Evolutionary conservation across 2,888 invertebrate genomes (phyloP).

Genomic region (Spilarctia lutea): DNA sequence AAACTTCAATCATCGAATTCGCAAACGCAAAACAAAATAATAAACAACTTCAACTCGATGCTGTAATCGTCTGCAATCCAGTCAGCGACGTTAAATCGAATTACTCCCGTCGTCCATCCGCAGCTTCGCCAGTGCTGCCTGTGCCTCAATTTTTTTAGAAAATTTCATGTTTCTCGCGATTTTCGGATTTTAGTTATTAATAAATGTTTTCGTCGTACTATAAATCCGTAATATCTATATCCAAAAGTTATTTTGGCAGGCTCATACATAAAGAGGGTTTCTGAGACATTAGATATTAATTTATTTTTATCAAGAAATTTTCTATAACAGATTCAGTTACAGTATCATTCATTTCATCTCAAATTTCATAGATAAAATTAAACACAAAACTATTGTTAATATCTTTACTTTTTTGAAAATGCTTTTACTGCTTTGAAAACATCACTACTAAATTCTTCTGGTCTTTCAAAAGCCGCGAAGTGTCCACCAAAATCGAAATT

Average conservation of each 20-base stretch:
- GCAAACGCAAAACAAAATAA: conserved; percentile 56
- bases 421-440: conserved; percentile 79
- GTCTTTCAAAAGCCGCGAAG: conserved; percentile 94
- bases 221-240: no score
- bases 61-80: conserved; percentile 69
- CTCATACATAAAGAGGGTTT: no score
- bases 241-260: no score
- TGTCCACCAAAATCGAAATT: conserved; percentile 91
- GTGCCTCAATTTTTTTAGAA: conserved; percentile 35
- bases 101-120: conserved; percentile 51
- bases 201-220: no score
- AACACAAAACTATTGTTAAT: neutral
- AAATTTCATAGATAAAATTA: neutral
- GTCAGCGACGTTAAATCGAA: conserved; percentile 65
- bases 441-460: conserved; percentile 89
- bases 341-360: no score
- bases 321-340: no score
- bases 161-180: conserved; percentile 29
- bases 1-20: conserved; percentile 58
- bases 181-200: conserved; percentile 38
- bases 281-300: no score
- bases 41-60: conserved; percentile 61
- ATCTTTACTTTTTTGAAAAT: conserved; percentile 50
- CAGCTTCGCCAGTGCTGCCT: conserved; percentile 42
- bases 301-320: no score